Percentiles rank a stretch among this genome's conserved stretches.
Conservation (phyloP, 92 coral and sea anemone genomes). For the Phymanthus crucifer region DNA sequence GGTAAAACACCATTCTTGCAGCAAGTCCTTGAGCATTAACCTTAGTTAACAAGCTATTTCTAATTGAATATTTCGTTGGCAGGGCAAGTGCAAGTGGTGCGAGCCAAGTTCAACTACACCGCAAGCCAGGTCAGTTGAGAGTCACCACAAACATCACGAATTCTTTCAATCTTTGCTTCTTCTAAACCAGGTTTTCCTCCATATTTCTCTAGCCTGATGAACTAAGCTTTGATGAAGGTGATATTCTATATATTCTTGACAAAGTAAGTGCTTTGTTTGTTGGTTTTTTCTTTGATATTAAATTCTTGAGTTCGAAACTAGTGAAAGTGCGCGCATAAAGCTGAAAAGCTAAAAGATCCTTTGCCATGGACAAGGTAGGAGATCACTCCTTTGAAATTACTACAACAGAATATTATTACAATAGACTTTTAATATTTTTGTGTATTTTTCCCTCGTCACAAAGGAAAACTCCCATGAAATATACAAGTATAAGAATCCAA, state of each 20-base stretch:
- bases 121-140: constrained; percentile 78
- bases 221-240: constrained; percentile 96
- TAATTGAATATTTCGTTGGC: background rate
- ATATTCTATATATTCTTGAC: constrained; percentile 86
- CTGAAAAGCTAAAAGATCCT: background rate
- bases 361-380: background rate
- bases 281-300: background rate
- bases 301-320: background rate
- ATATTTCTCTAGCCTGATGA: constrained; percentile 79
- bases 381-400: background rate
- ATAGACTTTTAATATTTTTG: background rate
- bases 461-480: too few relatives aligned
- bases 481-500: background rate
- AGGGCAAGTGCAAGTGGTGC: constrained; percentile 95
- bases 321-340: background rate
- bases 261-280: constrained; percentile 59
- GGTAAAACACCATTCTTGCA: constrained; percentile 43
- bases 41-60: background rate
- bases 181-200: constrained; percentile 3
- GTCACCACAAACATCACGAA: background rate
- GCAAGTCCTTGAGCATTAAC: too few relatives aligned
- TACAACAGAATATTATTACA: too few relatives aligned
- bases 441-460: background rate
- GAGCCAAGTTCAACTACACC: constrained; percentile 88
- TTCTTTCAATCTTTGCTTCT: background rate